phyloP scores from a whole-genome alignment of 2,888 invertebrate species.

The Drosophila melanosoma region DNA sequence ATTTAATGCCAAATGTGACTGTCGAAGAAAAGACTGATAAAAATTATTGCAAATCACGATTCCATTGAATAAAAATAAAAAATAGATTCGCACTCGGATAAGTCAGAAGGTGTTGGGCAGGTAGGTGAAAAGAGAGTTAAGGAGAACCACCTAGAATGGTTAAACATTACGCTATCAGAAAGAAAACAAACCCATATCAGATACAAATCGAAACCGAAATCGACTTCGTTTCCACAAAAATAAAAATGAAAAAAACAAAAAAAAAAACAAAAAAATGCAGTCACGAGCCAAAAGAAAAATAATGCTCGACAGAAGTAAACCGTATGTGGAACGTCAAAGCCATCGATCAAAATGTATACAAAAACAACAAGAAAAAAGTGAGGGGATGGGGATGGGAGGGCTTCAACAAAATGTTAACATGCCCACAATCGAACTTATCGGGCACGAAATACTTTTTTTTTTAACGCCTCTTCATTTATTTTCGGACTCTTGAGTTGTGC shows the following conservation, averaged over 20 bases:
- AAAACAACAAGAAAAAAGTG: constrained; percentile 5
- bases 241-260: neutral
- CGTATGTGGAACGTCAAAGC: constrained; percentile 61
- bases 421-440: constrained; percentile 67
- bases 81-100: neutral
- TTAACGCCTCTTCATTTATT: constrained; percentile 71
- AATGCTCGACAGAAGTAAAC: constrained; percentile 35
- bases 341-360: constrained; percentile 66
- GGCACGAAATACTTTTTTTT: constrained; percentile 59
- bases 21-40: constrained; percentile 35
- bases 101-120: neutral
- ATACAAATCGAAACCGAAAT: constrained; percentile 54
- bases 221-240: constrained; percentile 22
- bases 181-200: constrained; percentile 29
- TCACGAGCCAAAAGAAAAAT: constrained; percentile 52
- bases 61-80: constrained; percentile 28
- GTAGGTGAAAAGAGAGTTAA: neutral
- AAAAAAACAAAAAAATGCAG: constrained; percentile 38
- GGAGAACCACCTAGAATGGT: neutral
- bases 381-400: neutral
- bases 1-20: constrained; percentile 42
- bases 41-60: constrained; percentile 41
- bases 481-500: constrained; percentile 41
- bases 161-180: constrained; percentile 9
- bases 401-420: constrained; percentile 60